Evolutionary conservation across 2,888 invertebrate species (phyloP), one percentile per base, ranked within the genome.

Genomic region (Microplitis deprimator): DNA sequence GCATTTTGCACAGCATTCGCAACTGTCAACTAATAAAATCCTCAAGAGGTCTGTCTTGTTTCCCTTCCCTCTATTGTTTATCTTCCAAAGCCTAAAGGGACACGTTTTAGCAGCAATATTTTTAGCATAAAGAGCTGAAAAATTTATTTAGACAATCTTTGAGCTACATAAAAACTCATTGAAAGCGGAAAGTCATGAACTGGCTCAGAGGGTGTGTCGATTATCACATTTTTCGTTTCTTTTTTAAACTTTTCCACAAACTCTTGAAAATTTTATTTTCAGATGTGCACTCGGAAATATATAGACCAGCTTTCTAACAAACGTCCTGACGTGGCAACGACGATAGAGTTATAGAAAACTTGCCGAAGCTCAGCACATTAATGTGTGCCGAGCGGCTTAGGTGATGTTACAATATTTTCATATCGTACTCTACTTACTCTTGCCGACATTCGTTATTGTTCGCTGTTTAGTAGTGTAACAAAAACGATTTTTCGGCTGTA

Each of bases 311-410:
- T 85, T 86, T 85, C 87, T 85, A 85, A 87, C 86, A 50, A 50
- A 13, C 50, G 80, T 88, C 88, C 88, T 88, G 88, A 88, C 88
- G 88, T 86, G 83, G 87, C 88, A 88, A 78, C 84, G 85, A 82
- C 82, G 81, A 82, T 83, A 83, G 81, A 62, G 39, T 82, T 80
- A 77, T 80, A 81, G 38, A 20, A 20, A 50, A 84, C 79, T 80
- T 79, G 85, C 73, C 86, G 85, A 85, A 87, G 85, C 88, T 89
- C 89, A 88, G 89, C 89, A 88, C 88, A 89, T 89, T 89, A 85
- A 85, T 89, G 88, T 89, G 84, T 89, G 85, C 87, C 84, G 82
- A 84, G 81, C 85, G 86, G 89, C 87, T 89, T 87, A 84, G 83
- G 81, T 85, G 83, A 81, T 85, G 67, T 77, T 86, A 87, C 85